These are phyloP conservation scores for Embiotoca jacksoni DNA, from an alignment of 2,113 vertebrate species.

Conservation along the genomic window DNA sequence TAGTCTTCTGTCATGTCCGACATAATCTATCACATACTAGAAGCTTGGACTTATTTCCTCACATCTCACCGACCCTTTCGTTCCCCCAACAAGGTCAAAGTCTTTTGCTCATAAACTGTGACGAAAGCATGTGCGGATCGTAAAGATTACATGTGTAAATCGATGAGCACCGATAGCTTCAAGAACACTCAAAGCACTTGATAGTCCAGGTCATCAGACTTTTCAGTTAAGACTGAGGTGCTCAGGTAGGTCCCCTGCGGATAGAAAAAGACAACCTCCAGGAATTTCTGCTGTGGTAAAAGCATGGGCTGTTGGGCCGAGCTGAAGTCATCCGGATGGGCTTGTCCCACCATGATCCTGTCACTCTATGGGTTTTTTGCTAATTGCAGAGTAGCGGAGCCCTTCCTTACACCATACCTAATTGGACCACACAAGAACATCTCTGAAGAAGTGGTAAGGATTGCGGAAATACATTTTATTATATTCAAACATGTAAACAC, in stretches of 20 bases:
- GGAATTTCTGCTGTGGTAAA: not conserved
- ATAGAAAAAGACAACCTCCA: constrained; percentile 9
- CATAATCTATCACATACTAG: no score
- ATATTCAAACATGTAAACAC: not conserved
- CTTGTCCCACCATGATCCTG: constrained; percentile 77
- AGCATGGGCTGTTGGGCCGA: constrained; percentile 47
- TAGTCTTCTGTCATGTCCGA: no score
- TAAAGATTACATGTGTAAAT: constrained; percentile 35
- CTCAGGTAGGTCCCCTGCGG: not conserved
- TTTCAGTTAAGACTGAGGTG: not conserved
- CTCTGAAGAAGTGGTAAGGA: constrained; percentile 79
- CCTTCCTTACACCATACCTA: constrained; percentile 82
- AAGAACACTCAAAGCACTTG: not conserved
- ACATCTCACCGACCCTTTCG: not conserved
- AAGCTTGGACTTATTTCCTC: not conserved
- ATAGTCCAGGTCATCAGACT: not conserved
- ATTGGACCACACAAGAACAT: constrained; percentile 84
- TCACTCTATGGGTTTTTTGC: constrained; percentile 83
- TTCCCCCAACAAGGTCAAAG: constrained; percentile 71
- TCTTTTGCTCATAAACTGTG: constrained; percentile 61
- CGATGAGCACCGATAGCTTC: constrained; percentile 6
- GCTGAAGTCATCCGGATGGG: constrained; percentile 62
- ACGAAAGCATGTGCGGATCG: constrained; percentile 5
- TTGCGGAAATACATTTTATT: not conserved
- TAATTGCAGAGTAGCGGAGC: constrained; percentile 81